A percentile compares a stretch with the other conserved stretches of the same genome.
These are phyloP conservation scores for Camelus bactrianus DNA, from an alignment of 2,113 vertebrate genomes.

Conservation along the genomic window DNA sequence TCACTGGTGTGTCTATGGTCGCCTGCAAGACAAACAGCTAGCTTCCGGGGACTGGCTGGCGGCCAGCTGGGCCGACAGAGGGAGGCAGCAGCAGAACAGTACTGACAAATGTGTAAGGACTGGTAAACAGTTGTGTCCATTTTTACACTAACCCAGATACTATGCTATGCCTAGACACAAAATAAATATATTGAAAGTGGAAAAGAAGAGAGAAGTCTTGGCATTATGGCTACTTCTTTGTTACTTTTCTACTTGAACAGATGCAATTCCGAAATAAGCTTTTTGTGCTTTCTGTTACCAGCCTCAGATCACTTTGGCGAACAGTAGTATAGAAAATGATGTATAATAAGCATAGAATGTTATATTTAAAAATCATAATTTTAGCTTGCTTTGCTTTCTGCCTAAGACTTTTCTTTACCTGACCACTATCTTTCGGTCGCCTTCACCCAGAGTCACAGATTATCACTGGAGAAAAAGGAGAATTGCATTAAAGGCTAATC, in stretches of 20 bases:
- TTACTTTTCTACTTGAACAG: background rate
- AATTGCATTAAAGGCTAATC: background rate
- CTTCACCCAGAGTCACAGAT: background rate
- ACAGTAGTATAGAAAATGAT: background rate
- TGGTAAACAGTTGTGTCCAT: background rate
- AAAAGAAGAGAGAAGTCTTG: background rate
- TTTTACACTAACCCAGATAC: background rate
- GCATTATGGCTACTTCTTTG: background rate
- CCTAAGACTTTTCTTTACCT: background rate
- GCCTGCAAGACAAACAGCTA: background rate
- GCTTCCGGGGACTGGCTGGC: background rate
- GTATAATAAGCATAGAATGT: background rate
- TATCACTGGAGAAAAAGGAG: background rate
- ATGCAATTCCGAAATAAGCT: background rate
- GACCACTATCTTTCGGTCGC: background rate
- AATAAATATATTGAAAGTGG: background rate
- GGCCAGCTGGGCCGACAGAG: background rate
- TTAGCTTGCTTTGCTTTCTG: background rate
- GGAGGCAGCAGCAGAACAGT: background rate
- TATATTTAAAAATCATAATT: background rate
- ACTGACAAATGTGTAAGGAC: accelerated
- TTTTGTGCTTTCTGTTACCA: background rate
- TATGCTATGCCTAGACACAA: background rate
- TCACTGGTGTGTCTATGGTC: background rate
- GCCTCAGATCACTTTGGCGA: background rate